Conservation (phyloP, 2,797 vertebrate genomes). For the Myotis findleyi region DNA sequence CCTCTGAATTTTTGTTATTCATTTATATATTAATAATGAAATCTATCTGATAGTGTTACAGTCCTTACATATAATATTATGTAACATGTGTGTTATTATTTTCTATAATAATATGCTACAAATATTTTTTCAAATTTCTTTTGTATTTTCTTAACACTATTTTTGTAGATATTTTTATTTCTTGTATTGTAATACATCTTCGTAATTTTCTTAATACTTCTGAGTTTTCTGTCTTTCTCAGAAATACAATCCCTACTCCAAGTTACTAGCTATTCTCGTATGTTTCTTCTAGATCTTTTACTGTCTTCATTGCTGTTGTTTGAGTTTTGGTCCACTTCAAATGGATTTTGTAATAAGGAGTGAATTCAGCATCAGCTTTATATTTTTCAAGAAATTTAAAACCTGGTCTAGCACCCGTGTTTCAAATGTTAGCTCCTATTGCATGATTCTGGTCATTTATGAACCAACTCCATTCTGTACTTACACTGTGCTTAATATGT, state of each 20-base stretch:
- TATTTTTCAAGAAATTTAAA: not conserved
- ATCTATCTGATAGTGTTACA: not conserved
- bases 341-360: not conserved
- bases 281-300: not conserved
- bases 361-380: not conserved
- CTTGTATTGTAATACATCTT: not conserved
- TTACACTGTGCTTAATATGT: not conserved
- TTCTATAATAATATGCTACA: not conserved
- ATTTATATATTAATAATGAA: slow-evolving; percentile 6
- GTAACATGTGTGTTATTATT: not conserved
- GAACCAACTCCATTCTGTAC: not conserved
- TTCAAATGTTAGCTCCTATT: too few relatives aligned
- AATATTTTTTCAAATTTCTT: not conserved
- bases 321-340: not conserved
- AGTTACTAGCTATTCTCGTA: not conserved
- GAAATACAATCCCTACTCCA: not conserved
- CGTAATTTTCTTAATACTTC: not conserved
- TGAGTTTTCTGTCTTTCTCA: not conserved
- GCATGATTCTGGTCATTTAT: too few relatives aligned
- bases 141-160: not conserved
- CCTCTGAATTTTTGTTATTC: not conserved
- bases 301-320: not conserved
- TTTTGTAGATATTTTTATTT: not conserved
- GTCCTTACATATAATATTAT: not conserved
- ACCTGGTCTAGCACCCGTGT: not conserved